Base-by-base conservation (phyloP, 2,888 invertebrate genomes). In the Augiades crinisus region DNA sequence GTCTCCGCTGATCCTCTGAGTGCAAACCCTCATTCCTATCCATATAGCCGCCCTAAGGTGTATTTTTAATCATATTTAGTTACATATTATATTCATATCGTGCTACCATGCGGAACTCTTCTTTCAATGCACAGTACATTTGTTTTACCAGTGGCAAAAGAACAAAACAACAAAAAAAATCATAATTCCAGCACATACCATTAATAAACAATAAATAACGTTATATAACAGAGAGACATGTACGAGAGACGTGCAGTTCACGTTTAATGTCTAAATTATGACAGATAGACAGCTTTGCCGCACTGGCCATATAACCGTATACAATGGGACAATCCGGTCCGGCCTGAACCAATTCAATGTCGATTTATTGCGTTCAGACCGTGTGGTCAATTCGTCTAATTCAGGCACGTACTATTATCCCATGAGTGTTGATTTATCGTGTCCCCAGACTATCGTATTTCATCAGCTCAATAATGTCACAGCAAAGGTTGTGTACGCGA, bases 351-450 rank as follows among this genome's bases (percentile, higher is more conserved):
- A 19, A 34, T 40, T 43, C 36, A 43, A 34, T 43, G 34, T 30
- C 50, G 13, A 43, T 50, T 43, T 43, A 43, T 50, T 50, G 43
- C 38, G 40, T 19, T 22, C 45, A 36, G 34, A 30, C 19, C 27
- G 43, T 30, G 50, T 43, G 50, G 50, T 50, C 43, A 43, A 34
- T 43, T 43, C 50, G 50, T 50, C 50, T 50, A 50, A 43, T 36
- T 50, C 36, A 43, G 14, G 43, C 50, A 50, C 50, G 50, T 50
- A 49, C 41, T 40, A 36, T 50, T 41, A 50, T 50, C 50, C 50
- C 50, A 50, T 43, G 50, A 50, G 50, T 50, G 50, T 50, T 50
- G 50, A 50, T 50, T 50, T 50, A 50, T 50, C 30, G 50, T 27
- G 50, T 50, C 50, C 41, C 50, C 30, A 27, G 50, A 19, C 50